Evolutionary conservation across 2,797 vertebrate genomes (phyloP).

Genomic region (Streptopelia turtur): DNA sequence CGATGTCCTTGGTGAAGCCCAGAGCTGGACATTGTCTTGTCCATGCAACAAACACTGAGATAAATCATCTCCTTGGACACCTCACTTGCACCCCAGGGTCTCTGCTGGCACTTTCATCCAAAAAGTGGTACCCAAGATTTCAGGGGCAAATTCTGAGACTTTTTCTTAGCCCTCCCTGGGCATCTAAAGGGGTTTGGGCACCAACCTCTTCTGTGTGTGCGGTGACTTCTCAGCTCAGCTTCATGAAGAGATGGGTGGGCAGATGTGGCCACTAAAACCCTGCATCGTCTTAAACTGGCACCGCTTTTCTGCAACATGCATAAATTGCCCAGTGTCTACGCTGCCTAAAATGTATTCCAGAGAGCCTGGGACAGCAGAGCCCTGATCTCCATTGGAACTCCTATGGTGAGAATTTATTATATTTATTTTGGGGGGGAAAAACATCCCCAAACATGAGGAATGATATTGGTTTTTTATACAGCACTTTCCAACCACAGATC

Average conservation of each 20-base stretch:
- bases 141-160: background rate
- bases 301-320: background rate
- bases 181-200: background rate
- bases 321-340: slow-evolving; percentile 33
- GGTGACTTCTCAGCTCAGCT: background rate
- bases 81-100: background rate
- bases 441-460: background rate
- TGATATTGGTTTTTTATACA: background rate
- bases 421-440: background rate
- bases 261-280: background rate
- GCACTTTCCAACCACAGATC: slow-evolving; percentile 20
- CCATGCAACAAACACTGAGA: background rate
- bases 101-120: background rate
- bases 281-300: background rate
- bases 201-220: accelerated
- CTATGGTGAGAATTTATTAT: background rate
- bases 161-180: background rate
- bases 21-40: background rate
- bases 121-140: background rate
- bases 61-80: background rate
- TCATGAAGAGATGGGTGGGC: background rate
- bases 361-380: background rate
- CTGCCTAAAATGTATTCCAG: slow-evolving; percentile 42
- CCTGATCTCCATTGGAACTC: background rate
- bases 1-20: background rate